Evolutionary conservation across 2,113 vertebrate genomes (phyloP).

Genomic region (Pitta sordida): DNA sequence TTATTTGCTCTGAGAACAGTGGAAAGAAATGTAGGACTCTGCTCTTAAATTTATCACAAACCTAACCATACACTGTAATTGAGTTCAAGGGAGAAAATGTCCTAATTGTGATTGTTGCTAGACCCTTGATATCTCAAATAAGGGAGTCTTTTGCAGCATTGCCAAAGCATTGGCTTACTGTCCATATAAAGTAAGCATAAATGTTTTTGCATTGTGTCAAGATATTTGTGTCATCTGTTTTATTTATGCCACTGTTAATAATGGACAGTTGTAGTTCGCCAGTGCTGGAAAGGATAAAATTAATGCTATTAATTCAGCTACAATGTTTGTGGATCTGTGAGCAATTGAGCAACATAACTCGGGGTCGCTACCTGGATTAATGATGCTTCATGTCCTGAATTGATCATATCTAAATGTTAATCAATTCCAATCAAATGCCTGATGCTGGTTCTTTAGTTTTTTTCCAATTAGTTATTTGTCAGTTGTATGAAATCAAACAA

Average conservation of each 20-base stretch:
- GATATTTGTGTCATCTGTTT: neutral
- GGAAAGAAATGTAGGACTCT: neutral
- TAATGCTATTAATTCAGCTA: slow-evolving; percentile 36
- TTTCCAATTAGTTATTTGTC: slow-evolving; percentile 33
- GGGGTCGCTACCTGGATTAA: slow-evolving; percentile 60
- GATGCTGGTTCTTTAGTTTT: neutral
- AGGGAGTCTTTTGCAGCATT: neutral
- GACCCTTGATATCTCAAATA: neutral
- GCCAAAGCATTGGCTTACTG: neutral
- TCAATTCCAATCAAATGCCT: slow-evolving; percentile 49
- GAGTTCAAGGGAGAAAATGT: neutral
- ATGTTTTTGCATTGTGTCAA: neutral
- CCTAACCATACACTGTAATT: neutral
- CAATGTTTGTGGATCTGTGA: slow-evolving; percentile 29
- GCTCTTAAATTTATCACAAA: neutral
- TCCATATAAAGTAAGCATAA: neutral
- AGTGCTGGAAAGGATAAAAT: slow-evolving; percentile 14
- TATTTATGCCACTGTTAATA: neutral
- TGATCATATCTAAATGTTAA: slow-evolving; percentile 69
- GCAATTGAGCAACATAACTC: slow-evolving; percentile 19
- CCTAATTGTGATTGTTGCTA: neutral
- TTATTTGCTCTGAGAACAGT: neutral
- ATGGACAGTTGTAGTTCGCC: neutral
- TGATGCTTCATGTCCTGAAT: slow-evolving; percentile 49
- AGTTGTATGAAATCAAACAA: slow-evolving; percentile 25